phyloP scores from a whole-genome alignment of 2,113 vertebrate species.

The Sorex araneus region DNA sequence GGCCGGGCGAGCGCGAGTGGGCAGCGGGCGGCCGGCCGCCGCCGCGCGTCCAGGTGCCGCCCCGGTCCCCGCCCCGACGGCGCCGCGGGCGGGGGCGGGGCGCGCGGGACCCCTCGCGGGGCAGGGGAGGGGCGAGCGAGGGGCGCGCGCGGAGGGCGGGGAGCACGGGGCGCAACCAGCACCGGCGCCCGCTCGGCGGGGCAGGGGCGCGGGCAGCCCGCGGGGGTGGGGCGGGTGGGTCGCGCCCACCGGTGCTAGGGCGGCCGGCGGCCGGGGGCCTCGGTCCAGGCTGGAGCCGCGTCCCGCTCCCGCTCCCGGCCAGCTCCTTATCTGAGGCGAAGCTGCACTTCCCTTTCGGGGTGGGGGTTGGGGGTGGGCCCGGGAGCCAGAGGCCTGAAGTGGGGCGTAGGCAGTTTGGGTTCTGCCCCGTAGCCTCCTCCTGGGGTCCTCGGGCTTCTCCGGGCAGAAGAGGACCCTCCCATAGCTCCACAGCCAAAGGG shows the following conservation, averaged over 20 bases:
- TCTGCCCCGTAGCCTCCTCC: background rate
- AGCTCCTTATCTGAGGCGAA: too few relatives aligned
- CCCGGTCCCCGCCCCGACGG: background rate
- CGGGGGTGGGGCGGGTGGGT: fast-evolving
- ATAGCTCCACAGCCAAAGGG: too few relatives aligned
- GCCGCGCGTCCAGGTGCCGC: background rate
- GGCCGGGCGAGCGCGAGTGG: background rate
- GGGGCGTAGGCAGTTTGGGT: background rate
- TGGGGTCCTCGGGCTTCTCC: background rate
- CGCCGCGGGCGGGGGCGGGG: background rate
- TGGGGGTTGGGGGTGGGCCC: background rate
- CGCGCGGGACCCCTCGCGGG: fast-evolving
- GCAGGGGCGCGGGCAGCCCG: background rate
- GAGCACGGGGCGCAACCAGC: too few relatives aligned
- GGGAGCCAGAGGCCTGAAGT: background rate
- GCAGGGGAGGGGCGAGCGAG: background rate
- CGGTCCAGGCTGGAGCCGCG: too few relatives aligned
- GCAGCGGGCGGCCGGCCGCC: background rate
- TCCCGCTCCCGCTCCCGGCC: too few relatives aligned
- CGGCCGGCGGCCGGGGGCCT: background rate
- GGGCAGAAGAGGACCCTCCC: too few relatives aligned
- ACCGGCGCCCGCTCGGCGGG: too few relatives aligned
- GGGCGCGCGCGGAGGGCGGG: background rate
- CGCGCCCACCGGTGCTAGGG: fast-evolving
- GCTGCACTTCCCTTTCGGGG: background rate